Conservation (phyloP, 1,140 invertebrate genomes). For the Calephelis nemesis region DNA sequence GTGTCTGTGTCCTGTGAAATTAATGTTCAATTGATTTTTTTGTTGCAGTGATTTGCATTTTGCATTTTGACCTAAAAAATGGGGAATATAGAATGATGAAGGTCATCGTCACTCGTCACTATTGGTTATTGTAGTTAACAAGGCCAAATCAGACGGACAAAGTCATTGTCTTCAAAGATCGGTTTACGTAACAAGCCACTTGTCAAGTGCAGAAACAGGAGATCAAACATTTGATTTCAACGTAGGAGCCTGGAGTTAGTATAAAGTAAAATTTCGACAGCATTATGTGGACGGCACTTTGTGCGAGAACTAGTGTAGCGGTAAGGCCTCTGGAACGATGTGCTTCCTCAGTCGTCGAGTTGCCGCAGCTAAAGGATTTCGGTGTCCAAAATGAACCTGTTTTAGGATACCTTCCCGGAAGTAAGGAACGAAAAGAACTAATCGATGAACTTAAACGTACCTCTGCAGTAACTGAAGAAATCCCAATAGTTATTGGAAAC, state of each 20-base stretch:
- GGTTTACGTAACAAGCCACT: conserved; percentile 45
- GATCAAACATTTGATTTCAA: neutral
- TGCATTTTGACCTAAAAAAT: conserved; percentile 40
- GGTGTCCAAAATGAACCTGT: conserved; percentile 90
- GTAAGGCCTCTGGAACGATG: conserved; percentile 68
- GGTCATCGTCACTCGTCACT: conserved; percentile 42
- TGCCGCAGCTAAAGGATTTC: conserved; percentile 84
- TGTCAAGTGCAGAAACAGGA: neutral
- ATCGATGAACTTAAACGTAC: conserved; percentile 86
- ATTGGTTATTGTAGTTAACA: conserved; percentile 38
- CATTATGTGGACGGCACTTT: conserved; percentile 52
- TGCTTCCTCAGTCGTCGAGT: conserved; percentile 82
- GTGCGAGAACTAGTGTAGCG: conserved; percentile 35
- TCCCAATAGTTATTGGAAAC: conserved; percentile 95
- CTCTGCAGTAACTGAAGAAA: conserved; percentile 85
- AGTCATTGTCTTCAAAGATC: neutral
- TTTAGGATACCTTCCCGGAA: conserved; percentile 89
- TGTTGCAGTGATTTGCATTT: conserved; percentile 26
- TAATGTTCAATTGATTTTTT: conserved; percentile 1
- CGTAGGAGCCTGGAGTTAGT: neutral
- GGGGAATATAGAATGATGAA: conserved; percentile 52
- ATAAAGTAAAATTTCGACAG: neutral
- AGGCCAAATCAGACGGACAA: conserved; percentile 27
- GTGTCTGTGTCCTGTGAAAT: neutral
- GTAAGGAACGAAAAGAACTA: conserved; percentile 88